A percentile compares a stretch with the other conserved stretches of the same genome.
Evolutionary conservation across 1,140 invertebrate genomes (phyloP).

Genomic region (Eubasilissa regina): DNA sequence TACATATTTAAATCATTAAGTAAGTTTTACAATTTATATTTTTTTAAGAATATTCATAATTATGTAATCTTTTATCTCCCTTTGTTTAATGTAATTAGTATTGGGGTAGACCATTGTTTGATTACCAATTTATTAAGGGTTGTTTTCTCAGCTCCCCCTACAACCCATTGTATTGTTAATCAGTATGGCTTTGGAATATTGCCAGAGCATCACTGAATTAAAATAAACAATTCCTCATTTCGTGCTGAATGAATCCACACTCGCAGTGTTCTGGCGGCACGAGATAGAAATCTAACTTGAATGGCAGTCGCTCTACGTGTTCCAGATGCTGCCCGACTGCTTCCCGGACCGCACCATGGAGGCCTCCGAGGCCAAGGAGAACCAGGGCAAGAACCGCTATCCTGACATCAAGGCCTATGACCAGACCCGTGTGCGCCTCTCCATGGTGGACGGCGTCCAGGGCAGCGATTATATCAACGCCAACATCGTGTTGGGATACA

Average conservation of each 20-base stretch:
- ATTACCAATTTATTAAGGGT: no score
- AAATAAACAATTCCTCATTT: not conserved
- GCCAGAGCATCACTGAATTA: not conserved
- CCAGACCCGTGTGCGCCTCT: conserved; percentile 89
- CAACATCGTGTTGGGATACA: conserved; percentile 92
- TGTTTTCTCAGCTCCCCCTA: no score
- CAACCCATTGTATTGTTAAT: no score
- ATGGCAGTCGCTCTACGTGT: conserved; percentile 12
- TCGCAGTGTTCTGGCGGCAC: not conserved
- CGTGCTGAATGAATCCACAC: not conserved
- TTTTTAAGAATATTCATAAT: no score
- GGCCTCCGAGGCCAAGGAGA: conserved; percentile 90
- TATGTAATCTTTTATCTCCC: no score
- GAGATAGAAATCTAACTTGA: not conserved
- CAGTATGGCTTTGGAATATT: not conserved
- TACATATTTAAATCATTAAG: no score
- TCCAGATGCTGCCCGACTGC: conserved; percentile 83
- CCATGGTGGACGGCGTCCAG: conserved; percentile 81
- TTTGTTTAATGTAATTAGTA: no score
- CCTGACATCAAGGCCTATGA: conserved; percentile 94
- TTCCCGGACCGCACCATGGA: conserved; percentile 90
- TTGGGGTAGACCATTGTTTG: no score
- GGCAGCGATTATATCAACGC: conserved; percentile 95
- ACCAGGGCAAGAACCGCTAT: conserved; percentile 89
- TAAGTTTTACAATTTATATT: no score